Evolutionary conservation across 2,113 vertebrate genomes (phyloP).

Genomic region (Catagonus wagneri): DNA sequence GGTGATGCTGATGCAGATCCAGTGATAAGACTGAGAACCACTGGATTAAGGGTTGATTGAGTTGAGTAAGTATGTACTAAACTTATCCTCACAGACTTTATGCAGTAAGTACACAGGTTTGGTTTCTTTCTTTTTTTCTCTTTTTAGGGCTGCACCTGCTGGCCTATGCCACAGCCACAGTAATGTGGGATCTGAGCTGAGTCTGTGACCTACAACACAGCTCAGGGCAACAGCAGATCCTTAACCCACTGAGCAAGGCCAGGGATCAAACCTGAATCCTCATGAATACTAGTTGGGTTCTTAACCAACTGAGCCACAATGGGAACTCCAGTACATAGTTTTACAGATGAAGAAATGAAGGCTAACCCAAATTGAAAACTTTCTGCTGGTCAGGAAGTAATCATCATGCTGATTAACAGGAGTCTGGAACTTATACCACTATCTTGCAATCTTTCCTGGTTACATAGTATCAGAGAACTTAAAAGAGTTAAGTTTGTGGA

Average conservation of each 20-base stretch:
- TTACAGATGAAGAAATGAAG: conserved; percentile 14
- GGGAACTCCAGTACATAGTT: background rate
- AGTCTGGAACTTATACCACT: background rate
- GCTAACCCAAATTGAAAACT: conserved; percentile 14
- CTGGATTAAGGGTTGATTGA: background rate
- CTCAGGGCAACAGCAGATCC: too few species aligned
- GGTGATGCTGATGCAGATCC: too few species aligned
- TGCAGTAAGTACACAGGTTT: background rate
- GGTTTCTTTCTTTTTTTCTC: too few species aligned
- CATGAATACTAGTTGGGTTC: too few species aligned
- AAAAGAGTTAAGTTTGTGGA: background rate
- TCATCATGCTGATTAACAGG: background rate
- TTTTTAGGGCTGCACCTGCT: too few species aligned
- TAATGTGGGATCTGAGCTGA: too few species aligned
- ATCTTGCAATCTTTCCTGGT: background rate
- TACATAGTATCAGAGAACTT: background rate
- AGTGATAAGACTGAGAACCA: background rate
- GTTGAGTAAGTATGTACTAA: background rate
- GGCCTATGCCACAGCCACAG: too few species aligned
- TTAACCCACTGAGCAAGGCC: too few species aligned
- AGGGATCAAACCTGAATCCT: too few species aligned
- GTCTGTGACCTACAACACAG: too few species aligned
- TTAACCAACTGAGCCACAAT: too few species aligned
- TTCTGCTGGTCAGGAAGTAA: background rate
- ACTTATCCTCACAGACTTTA: background rate